Conservation (phyloP, 2,113 vertebrate species). For the Hirundichthys speculiger region DNA sequence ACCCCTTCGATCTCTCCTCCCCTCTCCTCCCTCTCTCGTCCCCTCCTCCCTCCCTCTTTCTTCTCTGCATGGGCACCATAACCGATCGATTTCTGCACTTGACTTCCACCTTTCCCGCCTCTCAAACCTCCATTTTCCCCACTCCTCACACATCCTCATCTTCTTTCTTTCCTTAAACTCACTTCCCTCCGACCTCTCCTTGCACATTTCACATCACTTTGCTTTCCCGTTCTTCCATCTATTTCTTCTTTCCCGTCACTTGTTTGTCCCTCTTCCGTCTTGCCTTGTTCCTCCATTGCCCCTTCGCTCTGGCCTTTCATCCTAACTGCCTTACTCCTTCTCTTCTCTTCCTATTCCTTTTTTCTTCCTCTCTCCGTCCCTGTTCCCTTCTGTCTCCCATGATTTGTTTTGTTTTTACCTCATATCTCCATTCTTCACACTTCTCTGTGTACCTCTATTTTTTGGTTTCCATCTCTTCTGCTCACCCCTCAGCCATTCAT, state of each 20-base stretch:
- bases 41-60: constrained; percentile 56
- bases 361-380: constrained; percentile 9
- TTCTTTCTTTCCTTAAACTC: constrained; percentile 67
- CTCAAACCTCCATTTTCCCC: constrained; percentile 14
- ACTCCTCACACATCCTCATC: neutral
- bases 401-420: too few species aligned
- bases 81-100: constrained; percentile 80
- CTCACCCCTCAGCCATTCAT: constrained; percentile 82
- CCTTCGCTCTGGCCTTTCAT: constrained; percentile 62
- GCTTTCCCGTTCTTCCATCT: constrained; percentile 69
- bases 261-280: constrained; percentile 18
- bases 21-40: constrained; percentile 34
- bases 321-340: constrained; percentile 68
- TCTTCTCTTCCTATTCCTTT: constrained; percentile 33
- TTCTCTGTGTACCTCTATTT: constrained; percentile 36
- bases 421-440: constrained; percentile 69
- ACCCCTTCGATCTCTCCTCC: constrained; percentile 75
- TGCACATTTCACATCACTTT: constrained; percentile 52
- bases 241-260: constrained; percentile 51
- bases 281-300: constrained; percentile 62
- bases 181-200: constrained; percentile 44
- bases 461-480: constrained; percentile 39
- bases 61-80: constrained; percentile 87
- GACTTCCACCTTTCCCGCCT: constrained; percentile 62
- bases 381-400: neutral